phyloP scores from a whole-genome alignment of 2,888 invertebrate genomes.

The Leptinotarsa juncta region DNA sequence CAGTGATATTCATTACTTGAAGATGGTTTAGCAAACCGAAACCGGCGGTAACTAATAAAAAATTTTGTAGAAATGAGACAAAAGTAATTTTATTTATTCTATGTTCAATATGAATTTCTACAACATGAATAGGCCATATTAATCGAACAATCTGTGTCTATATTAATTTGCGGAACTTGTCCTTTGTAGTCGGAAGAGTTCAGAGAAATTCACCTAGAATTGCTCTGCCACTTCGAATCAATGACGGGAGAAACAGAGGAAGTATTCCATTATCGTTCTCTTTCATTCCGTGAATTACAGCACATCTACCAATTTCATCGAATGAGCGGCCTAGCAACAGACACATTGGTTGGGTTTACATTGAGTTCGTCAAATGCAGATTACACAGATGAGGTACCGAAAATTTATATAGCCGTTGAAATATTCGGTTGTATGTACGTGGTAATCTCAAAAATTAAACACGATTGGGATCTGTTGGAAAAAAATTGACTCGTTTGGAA shows the following conservation, averaged over 20 bases:
- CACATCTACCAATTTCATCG: conserved; percentile 20
- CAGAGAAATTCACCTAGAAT: not conserved
- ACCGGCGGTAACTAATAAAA: too few species aligned
- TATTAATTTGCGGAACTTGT: not conserved
- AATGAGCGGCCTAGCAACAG: conserved; percentile 39
- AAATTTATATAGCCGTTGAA: too few species aligned
- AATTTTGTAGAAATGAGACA: too few species aligned
- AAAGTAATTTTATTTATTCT: too few species aligned
- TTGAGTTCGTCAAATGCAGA: not conserved
- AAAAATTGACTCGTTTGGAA: too few species aligned
- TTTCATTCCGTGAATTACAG: not conserved
- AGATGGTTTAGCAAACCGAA: too few species aligned
- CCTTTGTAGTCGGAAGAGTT: not conserved
- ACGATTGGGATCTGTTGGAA: too few species aligned
- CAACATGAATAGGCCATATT: too few species aligned
- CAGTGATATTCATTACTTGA: too few species aligned
- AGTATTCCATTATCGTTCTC: conserved; percentile 1
- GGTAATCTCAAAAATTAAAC: too few species aligned
- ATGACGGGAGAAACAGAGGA: not conserved
- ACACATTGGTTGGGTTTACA: not conserved
- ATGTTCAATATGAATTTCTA: too few species aligned
- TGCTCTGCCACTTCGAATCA: not conserved
- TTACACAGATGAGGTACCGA: not conserved
- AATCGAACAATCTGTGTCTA: not conserved
- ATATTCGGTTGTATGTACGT: too few species aligned